Percentiles rank a stretch among this genome's conserved stretches.
Conservation (phyloP, 2,797 vertebrate genomes). For the Cuniculus paca region DNA sequence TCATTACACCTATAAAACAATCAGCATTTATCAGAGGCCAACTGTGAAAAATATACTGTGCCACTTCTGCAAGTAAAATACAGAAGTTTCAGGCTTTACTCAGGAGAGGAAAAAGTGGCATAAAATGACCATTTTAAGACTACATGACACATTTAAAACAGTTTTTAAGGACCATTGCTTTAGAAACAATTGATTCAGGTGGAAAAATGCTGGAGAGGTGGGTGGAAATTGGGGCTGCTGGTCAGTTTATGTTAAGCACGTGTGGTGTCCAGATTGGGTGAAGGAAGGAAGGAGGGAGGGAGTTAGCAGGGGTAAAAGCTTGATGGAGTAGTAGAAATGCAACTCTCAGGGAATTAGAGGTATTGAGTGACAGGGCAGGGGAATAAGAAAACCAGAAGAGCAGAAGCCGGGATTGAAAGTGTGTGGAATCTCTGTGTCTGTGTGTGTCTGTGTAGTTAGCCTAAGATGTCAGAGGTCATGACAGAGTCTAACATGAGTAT, state of each 20-base stretch:
- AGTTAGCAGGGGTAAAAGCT: not conserved
- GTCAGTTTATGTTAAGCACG: not conserved
- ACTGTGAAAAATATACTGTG: not conserved
- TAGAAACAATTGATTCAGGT: not conserved
- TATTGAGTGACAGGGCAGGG: not conserved
- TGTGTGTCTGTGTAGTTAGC: not conserved
- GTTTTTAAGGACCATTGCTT: slow-evolving; percentile 12
- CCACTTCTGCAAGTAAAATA: slow-evolving; percentile 19
- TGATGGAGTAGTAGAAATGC: not conserved
- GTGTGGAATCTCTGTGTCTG: no score
- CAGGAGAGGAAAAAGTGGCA: not conserved
- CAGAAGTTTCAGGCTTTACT: not conserved
- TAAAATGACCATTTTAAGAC: not conserved
- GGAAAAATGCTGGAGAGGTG: not conserved
- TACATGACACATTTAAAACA: not conserved
- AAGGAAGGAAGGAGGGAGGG: not conserved
- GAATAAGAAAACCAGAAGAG: not conserved
- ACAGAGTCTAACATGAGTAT: not conserved
- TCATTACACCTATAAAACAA: not conserved
- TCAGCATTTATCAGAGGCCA: not conserved
- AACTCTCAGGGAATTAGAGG: not conserved
- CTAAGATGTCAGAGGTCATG: not conserved
- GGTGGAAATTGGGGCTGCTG: not conserved
- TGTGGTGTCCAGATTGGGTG: not conserved
- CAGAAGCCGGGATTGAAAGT: not conserved